Conservation (phyloP, 2,113 vertebrate species). For the Hemichromis elongatus region DNA sequence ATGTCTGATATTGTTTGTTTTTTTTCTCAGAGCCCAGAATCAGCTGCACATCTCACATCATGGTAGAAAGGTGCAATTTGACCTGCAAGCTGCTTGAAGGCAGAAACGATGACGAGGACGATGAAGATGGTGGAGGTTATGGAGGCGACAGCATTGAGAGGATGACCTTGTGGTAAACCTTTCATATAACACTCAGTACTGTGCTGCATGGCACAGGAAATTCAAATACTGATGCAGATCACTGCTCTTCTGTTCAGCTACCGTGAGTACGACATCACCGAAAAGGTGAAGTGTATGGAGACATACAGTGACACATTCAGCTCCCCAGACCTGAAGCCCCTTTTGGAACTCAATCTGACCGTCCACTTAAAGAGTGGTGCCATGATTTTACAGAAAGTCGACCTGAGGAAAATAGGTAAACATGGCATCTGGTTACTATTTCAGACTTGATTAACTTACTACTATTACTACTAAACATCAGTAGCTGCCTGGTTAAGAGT, state of each 20-base stretch:
- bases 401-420: constrained; percentile 44
- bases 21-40: constrained; percentile 16
- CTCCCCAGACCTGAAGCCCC: fast-evolving
- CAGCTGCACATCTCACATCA: constrained; percentile 52
- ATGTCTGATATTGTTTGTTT: not conserved
- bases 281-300: not conserved
- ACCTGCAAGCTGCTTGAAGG: constrained; percentile 29
- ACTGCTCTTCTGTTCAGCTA: not conserved
- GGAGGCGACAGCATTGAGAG: not conserved
- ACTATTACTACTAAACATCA: not conserved
- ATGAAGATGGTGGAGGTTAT: not conserved
- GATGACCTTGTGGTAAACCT: constrained; percentile 56
- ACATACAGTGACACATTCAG: not conserved
- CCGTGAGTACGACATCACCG: not conserved
- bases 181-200: fast-evolving
- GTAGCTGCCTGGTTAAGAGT: not conserved
- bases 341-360: fast-evolving
- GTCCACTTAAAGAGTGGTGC: not conserved
- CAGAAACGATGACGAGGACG: not conserved
- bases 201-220: not conserved
- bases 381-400: not conserved
- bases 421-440: not conserved
- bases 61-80: not conserved
- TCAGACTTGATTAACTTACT: too few species aligned
- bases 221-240: not conserved